A percentile compares a stretch with the other conserved stretches of the same genome.
These are phyloP conservation scores for Orycteropus afer DNA, from an alignment of 2,113 vertebrate genomes.

Conservation along the genomic window DNA sequence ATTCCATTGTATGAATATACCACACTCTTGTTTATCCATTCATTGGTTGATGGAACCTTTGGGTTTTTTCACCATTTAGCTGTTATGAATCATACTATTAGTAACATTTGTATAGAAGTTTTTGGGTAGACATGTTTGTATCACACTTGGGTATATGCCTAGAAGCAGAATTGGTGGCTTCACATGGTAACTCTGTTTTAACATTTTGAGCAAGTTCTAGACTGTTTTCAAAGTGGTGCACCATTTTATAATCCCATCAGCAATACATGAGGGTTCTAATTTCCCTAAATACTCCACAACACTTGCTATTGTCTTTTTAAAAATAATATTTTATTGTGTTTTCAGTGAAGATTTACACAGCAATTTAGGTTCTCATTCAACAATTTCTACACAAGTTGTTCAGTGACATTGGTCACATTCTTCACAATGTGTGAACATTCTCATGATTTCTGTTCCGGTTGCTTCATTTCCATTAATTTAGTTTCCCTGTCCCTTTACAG, in stretches of 20 bases:
- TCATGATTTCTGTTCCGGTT: background rate
- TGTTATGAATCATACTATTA: background rate
- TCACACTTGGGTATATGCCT: background rate
- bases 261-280: background rate
- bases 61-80: background rate
- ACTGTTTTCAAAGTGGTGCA: background rate
- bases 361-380: background rate
- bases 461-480: background rate
- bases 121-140: background rate
- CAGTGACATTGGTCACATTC: background rate
- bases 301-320: too few relatives aligned
- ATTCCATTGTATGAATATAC: background rate
- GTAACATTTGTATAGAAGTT: background rate
- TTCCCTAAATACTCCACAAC: too few relatives aligned
- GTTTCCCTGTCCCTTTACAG: background rate
- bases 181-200: background rate
- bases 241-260: background rate
- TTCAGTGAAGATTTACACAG: too few relatives aligned
- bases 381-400: background rate
- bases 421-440: background rate
- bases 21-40: background rate
- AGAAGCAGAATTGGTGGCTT: background rate
- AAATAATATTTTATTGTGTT: too few relatives aligned
- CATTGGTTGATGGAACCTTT: background rate
- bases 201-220: background rate